Evolutionary conservation across 2,888 invertebrate genomes (phyloP), one percentile per base, ranked within the genome.

Genomic region (Cremastinae sp.): DNA sequence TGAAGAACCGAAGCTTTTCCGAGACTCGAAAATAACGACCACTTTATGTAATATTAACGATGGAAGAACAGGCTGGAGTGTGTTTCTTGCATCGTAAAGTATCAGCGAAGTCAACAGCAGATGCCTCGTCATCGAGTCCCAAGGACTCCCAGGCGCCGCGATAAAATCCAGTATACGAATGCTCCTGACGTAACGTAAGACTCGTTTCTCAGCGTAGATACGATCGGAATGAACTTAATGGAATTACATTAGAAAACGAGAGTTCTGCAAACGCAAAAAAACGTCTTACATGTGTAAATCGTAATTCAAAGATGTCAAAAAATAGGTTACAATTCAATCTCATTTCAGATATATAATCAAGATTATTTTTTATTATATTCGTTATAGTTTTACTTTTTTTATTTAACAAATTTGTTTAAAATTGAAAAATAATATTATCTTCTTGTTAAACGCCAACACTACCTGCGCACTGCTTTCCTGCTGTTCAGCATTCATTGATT

Each of bases 161-260:
- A 75, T 75, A 75, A 75, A 75, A 75, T 72, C 62, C 61, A 36
- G 36, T 68, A n/a, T n/a, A 72, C 56, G 51, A 28, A 41, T 56
- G 51, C 45, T 68, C n/a, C 22, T 61, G 12, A 62, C 65, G 12
- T 45, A 34, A 68, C 51, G 56, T 61, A 58, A 66, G 12, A 18
- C 8, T 34, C 16, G 12, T 18, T 4, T 45, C 59, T 38, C 20
- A 38, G 49, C 58, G 9, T 43, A 41, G 14, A 9, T 8, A 36
- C 59, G 36, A 68, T 62, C 49, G 20, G 41, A 10, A 34, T n/a
- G 12, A 47, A 56, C 53, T 38, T 61, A 51, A 72, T 51, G 54
- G 22, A 61, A 62, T 75, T 68, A 62, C 56, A 68, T 72, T 62
- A 62, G 61, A 10, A 62, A 72, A 68, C 58, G 54, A 58, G 56